phyloP scores from a whole-genome alignment of 1,140 invertebrate genomes.

The Tribolium castaneum region DNA sequence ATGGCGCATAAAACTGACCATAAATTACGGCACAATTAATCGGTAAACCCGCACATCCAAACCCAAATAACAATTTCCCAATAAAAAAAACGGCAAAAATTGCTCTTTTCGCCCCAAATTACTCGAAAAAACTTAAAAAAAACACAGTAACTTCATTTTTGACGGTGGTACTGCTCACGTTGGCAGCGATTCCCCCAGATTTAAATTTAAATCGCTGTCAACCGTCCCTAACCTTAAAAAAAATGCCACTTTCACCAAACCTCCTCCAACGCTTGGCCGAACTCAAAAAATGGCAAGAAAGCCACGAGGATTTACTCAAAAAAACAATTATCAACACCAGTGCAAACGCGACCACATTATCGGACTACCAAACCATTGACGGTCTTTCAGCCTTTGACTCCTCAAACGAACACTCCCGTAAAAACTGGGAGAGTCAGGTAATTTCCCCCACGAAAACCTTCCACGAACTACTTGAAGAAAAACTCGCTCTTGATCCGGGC shows the following conservation, averaged over 20 bases:
- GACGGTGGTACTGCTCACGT: neutral
- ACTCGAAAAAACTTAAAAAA: too few relatives aligned
- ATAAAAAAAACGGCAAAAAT: neutral
- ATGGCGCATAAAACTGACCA: too few relatives aligned
- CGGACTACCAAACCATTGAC: slow-evolving; percentile 43
- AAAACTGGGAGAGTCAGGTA: slow-evolving; percentile 48
- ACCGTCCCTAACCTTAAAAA: slow-evolving; percentile 14
- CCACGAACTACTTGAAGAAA: slow-evolving; percentile 51
- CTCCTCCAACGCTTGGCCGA: slow-evolving; percentile 1
- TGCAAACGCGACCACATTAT: neutral
- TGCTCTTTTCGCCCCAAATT: neutral
- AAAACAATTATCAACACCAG: slow-evolving; percentile 1
- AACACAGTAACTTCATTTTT: neutral
- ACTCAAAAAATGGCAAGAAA: slow-evolving; percentile 13
- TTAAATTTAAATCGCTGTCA: neutral
- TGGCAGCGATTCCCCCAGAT: neutral
- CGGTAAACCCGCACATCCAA: too few relatives aligned
- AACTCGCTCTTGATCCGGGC: slow-evolving; percentile 45
- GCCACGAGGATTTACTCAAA: slow-evolving; percentile 16
- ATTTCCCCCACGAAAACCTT: slow-evolving; percentile 51
- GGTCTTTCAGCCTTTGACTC: slow-evolving; percentile 39
- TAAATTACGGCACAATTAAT: too few relatives aligned
- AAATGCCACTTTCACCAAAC: slow-evolving; percentile 13
- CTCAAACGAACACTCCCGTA: neutral
- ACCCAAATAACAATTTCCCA: too few relatives aligned